Evolutionary conservation across 2,888 invertebrate species (phyloP).

Genomic region (Eilema sororculum): DNA sequence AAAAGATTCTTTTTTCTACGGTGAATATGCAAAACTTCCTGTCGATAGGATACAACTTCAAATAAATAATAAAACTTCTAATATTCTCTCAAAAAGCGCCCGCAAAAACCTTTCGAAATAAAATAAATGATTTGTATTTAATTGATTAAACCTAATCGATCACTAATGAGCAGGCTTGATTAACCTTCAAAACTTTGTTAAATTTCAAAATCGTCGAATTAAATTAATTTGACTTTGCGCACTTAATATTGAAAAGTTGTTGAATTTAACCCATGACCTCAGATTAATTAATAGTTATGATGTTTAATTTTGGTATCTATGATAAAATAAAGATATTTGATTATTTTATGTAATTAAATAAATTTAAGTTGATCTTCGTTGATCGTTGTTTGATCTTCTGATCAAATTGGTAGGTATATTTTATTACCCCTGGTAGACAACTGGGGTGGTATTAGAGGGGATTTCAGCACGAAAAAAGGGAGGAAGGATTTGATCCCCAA

Average conservation of each 20-base stretch:
- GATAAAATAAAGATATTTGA: too few species aligned
- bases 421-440: too few species aligned
- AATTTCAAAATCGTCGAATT: neutral
- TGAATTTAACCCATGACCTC: neutral
- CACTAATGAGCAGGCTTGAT: neutral
- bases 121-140: neutral
- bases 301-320: neutral
- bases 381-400: neutral
- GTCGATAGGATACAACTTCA: neutral
- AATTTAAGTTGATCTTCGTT: too few species aligned
- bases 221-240: neutral
- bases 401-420: neutral
- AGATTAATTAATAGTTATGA: neutral
- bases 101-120: neutral
- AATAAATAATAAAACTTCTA: neutral
- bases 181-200: neutral
- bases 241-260: neutral
- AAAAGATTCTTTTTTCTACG: too few species aligned
- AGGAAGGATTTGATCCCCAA: too few species aligned
- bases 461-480: too few species aligned
- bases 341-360: too few species aligned
- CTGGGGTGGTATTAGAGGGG: too few species aligned
- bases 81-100: too few species aligned
- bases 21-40: neutral
- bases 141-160: neutral